A percentile compares a stretch with the other conserved stretches of the same genome.
Conservation (phyloP, 2,797 vertebrate genomes). For the Acanthurus lineatus region DNA sequence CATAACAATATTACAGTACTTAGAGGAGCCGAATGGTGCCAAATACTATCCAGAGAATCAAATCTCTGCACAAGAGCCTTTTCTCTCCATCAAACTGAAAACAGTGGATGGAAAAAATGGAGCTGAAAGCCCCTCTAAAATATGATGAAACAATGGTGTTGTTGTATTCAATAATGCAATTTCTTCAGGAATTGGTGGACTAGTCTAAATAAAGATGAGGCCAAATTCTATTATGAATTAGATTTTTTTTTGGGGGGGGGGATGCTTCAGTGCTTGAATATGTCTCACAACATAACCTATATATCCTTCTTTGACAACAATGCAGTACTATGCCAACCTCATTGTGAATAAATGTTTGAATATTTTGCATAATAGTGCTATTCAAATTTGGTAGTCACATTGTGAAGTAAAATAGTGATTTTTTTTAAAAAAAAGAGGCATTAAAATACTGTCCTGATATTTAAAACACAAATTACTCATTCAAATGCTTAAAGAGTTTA, state of each 20-base stretch:
- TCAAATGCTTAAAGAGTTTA: slow-evolving; percentile 34
- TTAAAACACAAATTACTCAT: slow-evolving; percentile 17
- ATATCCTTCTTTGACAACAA: slow-evolving; percentile 11
- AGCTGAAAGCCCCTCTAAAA: slow-evolving; percentile 57
- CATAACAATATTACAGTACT: slow-evolving; percentile 80
- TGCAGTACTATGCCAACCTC: slow-evolving; percentile 14
- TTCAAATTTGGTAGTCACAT: slow-evolving; percentile 22
- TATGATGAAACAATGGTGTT: slow-evolving; percentile 69
- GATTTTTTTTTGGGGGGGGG: slow-evolving; percentile 24
- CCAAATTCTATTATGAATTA: slow-evolving; percentile 65
- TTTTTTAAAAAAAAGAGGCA: background rate
- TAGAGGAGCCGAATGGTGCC: slow-evolving; percentile 66
- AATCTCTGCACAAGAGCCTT: slow-evolving; percentile 64
- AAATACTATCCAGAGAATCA: slow-evolving; percentile 80
- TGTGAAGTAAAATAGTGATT: slow-evolving; percentile 12
- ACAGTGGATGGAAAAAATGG: slow-evolving; percentile 42
- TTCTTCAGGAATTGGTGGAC: slow-evolving; percentile 62
- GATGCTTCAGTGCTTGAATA: slow-evolving; percentile 15
- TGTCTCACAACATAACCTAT: slow-evolving; percentile 25
- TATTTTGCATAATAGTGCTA: slow-evolving; percentile 10
- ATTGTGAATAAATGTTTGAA: slow-evolving; percentile 18
- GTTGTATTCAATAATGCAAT: slow-evolving; percentile 74
- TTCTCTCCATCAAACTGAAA: slow-evolving; percentile 48
- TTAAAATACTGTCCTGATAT: slow-evolving; percentile 8
- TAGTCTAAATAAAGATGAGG: slow-evolving; percentile 67